Base-by-base conservation (phyloP, 2,888 invertebrate genomes). In the Xylota sylvarum region DNA sequence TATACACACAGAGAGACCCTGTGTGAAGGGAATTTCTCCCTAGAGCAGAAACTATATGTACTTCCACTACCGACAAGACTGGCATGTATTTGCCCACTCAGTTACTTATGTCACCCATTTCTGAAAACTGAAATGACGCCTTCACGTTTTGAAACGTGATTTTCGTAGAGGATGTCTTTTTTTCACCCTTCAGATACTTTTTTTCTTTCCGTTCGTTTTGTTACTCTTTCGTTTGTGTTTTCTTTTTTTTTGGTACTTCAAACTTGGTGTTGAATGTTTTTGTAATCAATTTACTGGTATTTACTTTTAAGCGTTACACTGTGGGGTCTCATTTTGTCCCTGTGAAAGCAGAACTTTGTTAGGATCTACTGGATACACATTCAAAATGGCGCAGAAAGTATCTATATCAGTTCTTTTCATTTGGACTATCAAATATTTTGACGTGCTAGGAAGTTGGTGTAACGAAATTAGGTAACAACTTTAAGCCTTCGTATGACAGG, bases 211-310 rank as follows among this genome's bases (percentile, higher is more conserved):
- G 5, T 58, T 72, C 1, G 2, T 64, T 32, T 48, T 55, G 76
- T 64, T 70, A 52, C 52, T 76, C 19, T 84, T 65, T 72, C 52
- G 19, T 60, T 46, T 60, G 27, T 35, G 14, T 19, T 30, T 60
- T 30, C 2, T 70, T 35, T 27, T 70, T 35, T 27, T 30, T 17
- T 52, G 52, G 14, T 46, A 70, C 62, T 69, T 46, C 52, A 46
- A 50, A 58, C 64, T 70, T 58, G 50, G 64, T 65, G 74, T 85
- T 76, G 69, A 65, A 80, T 85, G 84, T 85, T 85, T 67, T 65
- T 56, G 72, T 40, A 73, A 81, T 86, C 81, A 86, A 72, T 86
- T 86, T 86, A 76, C 67, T 72, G 58, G 80, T 81, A 76, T 76
- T 77, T 74, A 76, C 76, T 80, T 69, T 55, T 27, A 23, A 58